A percentile compares a stretch with the other conserved stretches of the same genome.
Conservation (phyloP, 2,797 vertebrate species). For the Parauchenoglanis ngamensis region DNA sequence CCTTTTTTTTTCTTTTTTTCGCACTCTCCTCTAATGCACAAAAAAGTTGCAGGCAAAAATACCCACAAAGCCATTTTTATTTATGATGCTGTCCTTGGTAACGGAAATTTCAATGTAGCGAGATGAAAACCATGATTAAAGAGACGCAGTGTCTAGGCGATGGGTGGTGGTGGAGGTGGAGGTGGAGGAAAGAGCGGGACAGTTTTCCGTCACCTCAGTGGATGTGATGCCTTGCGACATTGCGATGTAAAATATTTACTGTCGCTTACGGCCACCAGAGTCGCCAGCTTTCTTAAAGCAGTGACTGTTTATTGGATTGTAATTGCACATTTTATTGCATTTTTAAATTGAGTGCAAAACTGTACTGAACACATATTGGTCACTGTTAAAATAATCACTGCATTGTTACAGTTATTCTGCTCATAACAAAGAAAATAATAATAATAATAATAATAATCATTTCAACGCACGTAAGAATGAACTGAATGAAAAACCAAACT, state of each 20-base stretch:
- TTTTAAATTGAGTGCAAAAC: not conserved
- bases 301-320: not conserved
- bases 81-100: constrained; percentile 96
- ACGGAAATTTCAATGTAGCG: constrained; percentile 93
- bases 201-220: constrained; percentile 83
- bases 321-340: not conserved
- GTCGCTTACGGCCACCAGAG: not conserved
- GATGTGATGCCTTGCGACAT: constrained; percentile 88
- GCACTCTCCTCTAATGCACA: constrained; percentile 78
- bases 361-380: not conserved
- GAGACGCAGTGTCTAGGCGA: constrained; percentile 82
- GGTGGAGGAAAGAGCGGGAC: constrained; percentile 63
- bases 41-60: constrained; percentile 91
- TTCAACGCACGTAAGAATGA: not conserved
- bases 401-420: not conserved
- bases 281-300: not conserved
- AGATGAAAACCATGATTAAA: constrained; percentile 99
- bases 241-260: constrained; percentile 7
- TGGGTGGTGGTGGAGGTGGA: constrained; percentile 65
- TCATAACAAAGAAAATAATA: not conserved
- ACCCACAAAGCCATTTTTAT: constrained; percentile 88
- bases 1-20: constrained; percentile 65
- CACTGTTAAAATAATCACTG: not conserved
- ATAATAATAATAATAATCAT: not conserved
- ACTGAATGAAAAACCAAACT: not conserved